Percentiles rank a stretch among this genome's conserved stretches.
phyloP scores from a whole-genome alignment of 1,140 invertebrate species.

The Megalopta genalis region DNA sequence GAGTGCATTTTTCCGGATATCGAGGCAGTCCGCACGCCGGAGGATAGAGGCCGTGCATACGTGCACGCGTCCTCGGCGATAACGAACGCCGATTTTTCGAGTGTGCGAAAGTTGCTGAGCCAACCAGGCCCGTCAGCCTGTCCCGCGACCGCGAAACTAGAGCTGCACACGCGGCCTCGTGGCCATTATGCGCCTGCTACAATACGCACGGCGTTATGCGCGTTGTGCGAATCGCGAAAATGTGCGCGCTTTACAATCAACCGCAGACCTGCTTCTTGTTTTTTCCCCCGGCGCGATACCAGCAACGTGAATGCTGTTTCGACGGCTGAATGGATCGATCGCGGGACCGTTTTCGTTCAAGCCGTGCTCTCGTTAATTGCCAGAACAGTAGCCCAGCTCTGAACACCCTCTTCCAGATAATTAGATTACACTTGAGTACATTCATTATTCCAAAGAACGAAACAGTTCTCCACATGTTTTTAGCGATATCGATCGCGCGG shows the following conservation, averaged over 20 bases:
- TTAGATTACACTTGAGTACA: too few species aligned
- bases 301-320: not conserved
- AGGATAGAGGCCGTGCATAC: conserved; percentile 18
- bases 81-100: conserved; percentile 49
- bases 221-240: conserved; percentile 14
- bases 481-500: too few species aligned
- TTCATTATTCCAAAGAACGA: too few species aligned
- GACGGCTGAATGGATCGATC: not conserved
- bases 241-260: conserved; percentile 12
- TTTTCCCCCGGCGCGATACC: not conserved
- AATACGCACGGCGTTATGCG: conserved; percentile 44
- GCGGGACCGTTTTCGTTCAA: not conserved
- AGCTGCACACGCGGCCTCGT: not conserved
- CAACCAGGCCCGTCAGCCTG: not conserved
- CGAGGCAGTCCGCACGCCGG: conserved; percentile 53
- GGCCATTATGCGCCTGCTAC: conserved; percentile 48
- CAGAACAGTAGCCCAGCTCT: too few species aligned
- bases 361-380: not conserved
- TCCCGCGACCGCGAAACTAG: conserved; percentile 12
- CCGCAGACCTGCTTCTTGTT: too few species aligned
- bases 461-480: too few species aligned
- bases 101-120: not conserved
- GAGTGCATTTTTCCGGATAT: conserved; percentile 72
- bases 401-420: too few species aligned
- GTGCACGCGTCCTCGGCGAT: conserved; percentile 7